These are phyloP conservation scores for Scolanthus callimorphus DNA, from an alignment of 92 coral and sea anemone genomes.

Conservation along the genomic window DNA sequence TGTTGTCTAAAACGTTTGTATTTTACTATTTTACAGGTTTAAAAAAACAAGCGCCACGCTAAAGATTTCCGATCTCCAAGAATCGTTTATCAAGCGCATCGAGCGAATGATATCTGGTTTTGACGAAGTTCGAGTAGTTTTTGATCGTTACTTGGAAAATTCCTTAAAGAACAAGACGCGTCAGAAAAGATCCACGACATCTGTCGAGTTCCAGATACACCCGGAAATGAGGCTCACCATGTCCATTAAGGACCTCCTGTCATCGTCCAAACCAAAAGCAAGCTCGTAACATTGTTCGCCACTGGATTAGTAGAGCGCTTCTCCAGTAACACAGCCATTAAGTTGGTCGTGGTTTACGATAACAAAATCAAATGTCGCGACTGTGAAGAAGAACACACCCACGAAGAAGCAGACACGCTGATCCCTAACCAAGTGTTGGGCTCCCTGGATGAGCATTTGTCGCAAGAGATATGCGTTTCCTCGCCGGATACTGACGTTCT, in stretches of 20 bases:
- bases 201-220: conserved; percentile 8
- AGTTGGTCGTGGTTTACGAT: conserved; percentile 25
- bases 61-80: too few relatives aligned
- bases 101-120: too few relatives aligned
- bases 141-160: too few relatives aligned
- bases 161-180: too few relatives aligned
- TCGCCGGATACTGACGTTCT: conserved; percentile 33
- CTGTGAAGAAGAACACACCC: conserved; percentile 17
- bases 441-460: conserved; percentile 11
- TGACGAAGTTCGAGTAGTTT: too few relatives aligned
- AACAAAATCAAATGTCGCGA: conserved; percentile 13
- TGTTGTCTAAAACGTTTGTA: too few relatives aligned
- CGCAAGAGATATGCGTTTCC: conserved; percentile 21
- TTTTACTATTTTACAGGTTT: too few relatives aligned
- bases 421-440: conserved; percentile 18
- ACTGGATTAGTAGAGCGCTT: conserved; percentile 10
- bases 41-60: too few relatives aligned
- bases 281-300: conserved; percentile 9
- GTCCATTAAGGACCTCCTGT: too few relatives aligned
- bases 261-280: conserved; percentile 18
- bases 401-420: conserved; percentile 22
- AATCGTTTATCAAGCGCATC: too few relatives aligned
- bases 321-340: conserved; percentile 20
- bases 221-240: too few relatives aligned
- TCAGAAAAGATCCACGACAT: conserved; percentile 4